phyloP scores from a whole-genome alignment of 2,797 vertebrate species.

The Thamnophis elegans region DNA sequence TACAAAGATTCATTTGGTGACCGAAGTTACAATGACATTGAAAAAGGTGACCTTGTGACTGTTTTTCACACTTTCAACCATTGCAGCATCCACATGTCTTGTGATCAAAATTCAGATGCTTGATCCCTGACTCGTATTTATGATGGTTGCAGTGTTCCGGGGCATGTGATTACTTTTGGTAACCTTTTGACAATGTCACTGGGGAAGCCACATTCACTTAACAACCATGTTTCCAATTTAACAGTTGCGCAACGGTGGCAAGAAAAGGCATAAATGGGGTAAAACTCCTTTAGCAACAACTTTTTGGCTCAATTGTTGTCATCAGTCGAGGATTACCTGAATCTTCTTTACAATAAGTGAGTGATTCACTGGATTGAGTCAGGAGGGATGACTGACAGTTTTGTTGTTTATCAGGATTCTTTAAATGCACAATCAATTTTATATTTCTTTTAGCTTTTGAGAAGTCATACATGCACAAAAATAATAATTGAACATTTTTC shows the following conservation, averaged over 20 bases:
- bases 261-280: neutral
- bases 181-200: too few species aligned
- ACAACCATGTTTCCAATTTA: too few species aligned
- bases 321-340: neutral
- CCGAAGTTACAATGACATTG: too few species aligned
- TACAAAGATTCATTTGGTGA: too few species aligned
- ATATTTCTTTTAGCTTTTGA: neutral
- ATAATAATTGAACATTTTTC: neutral
- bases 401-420: neutral
- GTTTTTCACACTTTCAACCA: too few species aligned
- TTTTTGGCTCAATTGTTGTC: neutral
- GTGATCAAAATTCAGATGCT: too few species aligned
- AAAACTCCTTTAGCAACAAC: neutral
- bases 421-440: neutral
- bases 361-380: neutral
- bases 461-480: neutral
- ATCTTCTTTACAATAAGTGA: conserved; percentile 7
- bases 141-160: too few species aligned
- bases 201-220: too few species aligned
- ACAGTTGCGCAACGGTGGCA: neutral
- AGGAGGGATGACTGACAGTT: neutral
- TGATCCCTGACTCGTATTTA: too few species aligned
- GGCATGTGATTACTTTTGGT: too few species aligned
- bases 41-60: too few species aligned
- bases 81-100: too few species aligned